Base-by-base conservation (phyloP, 2,797 vertebrate species). In the Menidia menidia region DNA sequence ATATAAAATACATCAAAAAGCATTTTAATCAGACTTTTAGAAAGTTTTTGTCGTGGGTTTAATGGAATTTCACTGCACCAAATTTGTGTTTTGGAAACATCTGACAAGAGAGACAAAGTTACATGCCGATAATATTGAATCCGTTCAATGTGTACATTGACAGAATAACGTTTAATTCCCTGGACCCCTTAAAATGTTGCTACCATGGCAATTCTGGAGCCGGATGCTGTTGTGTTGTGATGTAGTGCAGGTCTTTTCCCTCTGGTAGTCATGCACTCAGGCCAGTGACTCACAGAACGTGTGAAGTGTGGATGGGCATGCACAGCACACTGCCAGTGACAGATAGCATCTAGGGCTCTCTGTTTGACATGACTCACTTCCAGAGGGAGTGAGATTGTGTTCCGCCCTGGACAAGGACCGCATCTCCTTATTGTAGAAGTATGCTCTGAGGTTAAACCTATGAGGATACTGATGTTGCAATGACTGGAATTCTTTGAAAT, bases 311-410 rank as follows among this genome's bases (percentile, higher is more conserved):
- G 71, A 81, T n/a, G 75, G 79, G 73, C 61, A 64, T 68, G 62
- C 61, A 68, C 74, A 25, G 66, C 10, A 16, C 59, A 57, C 35
- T 47, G 19, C 56, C 64, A 63, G 15, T 50, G 58, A 81, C 61
- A 67, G 87, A 88, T 79, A 80, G 71, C 75, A 88, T 86, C 71
- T 50, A 68, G 71, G 78, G 73, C 79, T 87, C 75, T 88, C 77
- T 84, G 78, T 85, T 88, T 80, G 80, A 72, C 77, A 11, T 88
- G 87, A 90, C 60, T 90, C 84, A 89, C 3, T 81, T 72, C 60
- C 73, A 84, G 54, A 32, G 71, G 68, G 67, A 80, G 82, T 56
- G 63, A 44, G 58, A 55, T 39, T 47, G 67, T 18, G 61, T 78
- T 66, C 71, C 66, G 42, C 69, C 67, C 65, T 32, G 39, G 54